Conservation (phyloP, 23 tunicate genomes). For the Phallusia fumigata region DNA sequence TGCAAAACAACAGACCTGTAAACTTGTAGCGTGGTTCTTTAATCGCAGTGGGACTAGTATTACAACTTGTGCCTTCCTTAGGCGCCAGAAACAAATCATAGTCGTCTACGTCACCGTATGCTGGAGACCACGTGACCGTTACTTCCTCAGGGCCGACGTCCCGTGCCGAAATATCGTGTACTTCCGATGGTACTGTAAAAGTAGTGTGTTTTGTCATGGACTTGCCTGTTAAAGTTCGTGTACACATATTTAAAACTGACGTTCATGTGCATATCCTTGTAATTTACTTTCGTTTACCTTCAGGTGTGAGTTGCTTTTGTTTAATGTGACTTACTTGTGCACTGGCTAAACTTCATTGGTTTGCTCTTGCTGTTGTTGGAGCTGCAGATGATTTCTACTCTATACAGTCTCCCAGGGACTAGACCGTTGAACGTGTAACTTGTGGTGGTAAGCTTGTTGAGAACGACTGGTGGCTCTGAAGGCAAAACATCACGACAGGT, state of each 20-base stretch:
- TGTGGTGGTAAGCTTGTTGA: constrained; percentile 38
- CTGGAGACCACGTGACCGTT: constrained; percentile 58
- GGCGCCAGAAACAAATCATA: constrained; percentile 79
- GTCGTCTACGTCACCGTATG: constrained; percentile 75
- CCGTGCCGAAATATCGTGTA: constrained; percentile 28
- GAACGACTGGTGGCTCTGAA: constrained; percentile 36
- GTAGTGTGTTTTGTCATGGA: too few relatives aligned
- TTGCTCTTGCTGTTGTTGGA: constrained; percentile 40
- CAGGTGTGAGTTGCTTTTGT: background rate
- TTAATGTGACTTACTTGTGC: constrained; percentile 74
- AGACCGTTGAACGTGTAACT: constrained; percentile 60
- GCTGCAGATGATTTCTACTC: constrained; percentile 40
- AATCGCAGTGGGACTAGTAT: constrained; percentile 56
- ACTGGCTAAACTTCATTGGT: constrained; percentile 51
- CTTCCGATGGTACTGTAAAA: constrained; percentile 61
- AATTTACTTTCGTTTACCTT: background rate
- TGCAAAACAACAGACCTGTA: too few relatives aligned
- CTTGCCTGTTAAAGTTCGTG: too few relatives aligned
- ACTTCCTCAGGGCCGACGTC: constrained; percentile 62
- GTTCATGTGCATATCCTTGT: too few relatives aligned
- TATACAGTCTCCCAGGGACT: constrained; percentile 63
- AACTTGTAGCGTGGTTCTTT: constrained; percentile 41
- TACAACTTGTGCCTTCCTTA: constrained; percentile 50
- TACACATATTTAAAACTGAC: too few relatives aligned
- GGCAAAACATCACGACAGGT: background rate